Evolutionary conservation across 2,888 invertebrate species (phyloP).

Genomic region (Luffia ferchaultella): DNA sequence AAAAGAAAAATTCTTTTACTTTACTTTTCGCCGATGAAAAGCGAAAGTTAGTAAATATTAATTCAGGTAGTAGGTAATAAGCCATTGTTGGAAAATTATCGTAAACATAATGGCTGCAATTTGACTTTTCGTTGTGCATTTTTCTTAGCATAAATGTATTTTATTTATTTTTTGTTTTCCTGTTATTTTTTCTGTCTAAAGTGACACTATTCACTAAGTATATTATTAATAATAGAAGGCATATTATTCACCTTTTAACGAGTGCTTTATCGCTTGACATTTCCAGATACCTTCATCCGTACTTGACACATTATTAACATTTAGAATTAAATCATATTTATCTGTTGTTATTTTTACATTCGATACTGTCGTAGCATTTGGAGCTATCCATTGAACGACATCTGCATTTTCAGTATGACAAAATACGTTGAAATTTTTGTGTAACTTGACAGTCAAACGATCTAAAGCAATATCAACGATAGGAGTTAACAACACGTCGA

Average conservation of each 20-base stretch:
- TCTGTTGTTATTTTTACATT: slow-evolving; percentile 20
- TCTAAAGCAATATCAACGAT: slow-evolving; percentile 28
- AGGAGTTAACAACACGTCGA: slow-evolving; percentile 29
- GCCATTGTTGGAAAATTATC: no score
- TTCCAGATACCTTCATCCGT: slow-evolving; percentile 32
- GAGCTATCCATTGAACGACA: slow-evolving; percentile 28
- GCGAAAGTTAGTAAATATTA: no score
- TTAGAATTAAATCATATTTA: slow-evolving; percentile 24
- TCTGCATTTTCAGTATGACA: slow-evolving; percentile 36
- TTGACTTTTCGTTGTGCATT: no score
- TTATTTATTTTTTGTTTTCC: no score
- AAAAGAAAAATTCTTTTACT: no score
- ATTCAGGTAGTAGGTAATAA: no score
- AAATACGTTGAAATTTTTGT: not conserved
- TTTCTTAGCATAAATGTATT: no score
- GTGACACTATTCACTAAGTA: no score
- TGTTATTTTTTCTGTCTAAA: no score
- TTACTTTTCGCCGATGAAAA: no score
- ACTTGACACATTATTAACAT: slow-evolving; percentile 26
- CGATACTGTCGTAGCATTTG: slow-evolving; percentile 20
- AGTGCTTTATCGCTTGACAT: slow-evolving; percentile 30
- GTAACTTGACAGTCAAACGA: not conserved
- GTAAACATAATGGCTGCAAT: no score
- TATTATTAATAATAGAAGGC: no score
- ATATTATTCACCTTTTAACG: slow-evolving; percentile 29